Evolutionary conservation across 2,113 vertebrate genomes (phyloP), one percentile per base, ranked within the genome.

Genomic region (Neolamprologus caudopunctatus): DNA sequence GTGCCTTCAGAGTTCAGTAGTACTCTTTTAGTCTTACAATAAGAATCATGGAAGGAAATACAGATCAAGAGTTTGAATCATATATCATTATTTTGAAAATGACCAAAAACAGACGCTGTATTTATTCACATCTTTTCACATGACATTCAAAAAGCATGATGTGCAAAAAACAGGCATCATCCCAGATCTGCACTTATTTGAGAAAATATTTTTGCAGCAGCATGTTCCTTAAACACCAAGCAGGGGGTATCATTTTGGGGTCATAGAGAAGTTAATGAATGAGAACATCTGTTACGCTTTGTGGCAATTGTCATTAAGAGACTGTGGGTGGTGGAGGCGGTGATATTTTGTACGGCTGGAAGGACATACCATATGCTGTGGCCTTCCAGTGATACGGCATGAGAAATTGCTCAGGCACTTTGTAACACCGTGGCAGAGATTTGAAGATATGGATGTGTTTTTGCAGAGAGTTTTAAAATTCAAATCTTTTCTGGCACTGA

Each of bases 221-320:
- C 8, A 28, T 75, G 58, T 63, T 81, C 85, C 57, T 81, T 84
- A 82, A 87, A 54, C 53, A n/a, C 71, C 33, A 33, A n/a, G 87
- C 83, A 78, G 82, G 55, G 78, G 84, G 85, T 53, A n/a, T 83
- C 26, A 2, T 85, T 90, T 50, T 85, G 83, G 88, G 93, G 93
- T 94, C 93, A 90, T 68, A 45, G 88, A 92, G 82, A 92, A 90
- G 90, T 91, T 95, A 94, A 94, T 94, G 88, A 84, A 79, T 89
- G 83, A 53, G 83, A 93, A 85, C 94, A 90, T 94, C 90, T 94
- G 95, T 84, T 90, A 82, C 35, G 53, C 82, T 84, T 87, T 50
- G 86, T 89, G 91, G 87, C 28, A 78, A 92, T 89, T 66, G 85
- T 88, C 94, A 92, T 95, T 92, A 91, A 42, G 85, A 91, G 87